Conservation (phyloP, 2,113 vertebrate genomes). For the Fukomys damarensis region DNA sequence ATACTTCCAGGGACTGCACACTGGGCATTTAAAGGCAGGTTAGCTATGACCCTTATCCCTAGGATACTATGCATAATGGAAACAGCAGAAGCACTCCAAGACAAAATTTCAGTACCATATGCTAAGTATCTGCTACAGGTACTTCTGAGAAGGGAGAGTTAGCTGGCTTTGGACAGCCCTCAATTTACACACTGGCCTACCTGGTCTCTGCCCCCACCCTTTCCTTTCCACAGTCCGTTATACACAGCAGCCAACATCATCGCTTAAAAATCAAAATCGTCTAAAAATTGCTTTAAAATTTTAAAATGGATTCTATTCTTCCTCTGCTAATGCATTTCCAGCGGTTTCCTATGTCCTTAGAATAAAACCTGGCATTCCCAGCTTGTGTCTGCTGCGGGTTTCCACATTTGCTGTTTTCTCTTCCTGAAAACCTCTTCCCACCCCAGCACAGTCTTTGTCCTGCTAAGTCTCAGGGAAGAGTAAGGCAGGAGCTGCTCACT, state of each 20-base stretch:
- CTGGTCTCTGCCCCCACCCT: not conserved
- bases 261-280: conserved; percentile 5
- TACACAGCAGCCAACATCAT: not conserved
- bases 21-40: not conserved
- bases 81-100: not conserved
- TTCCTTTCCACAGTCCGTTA: not conserved
- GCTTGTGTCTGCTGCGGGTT: not conserved
- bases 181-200: not conserved
- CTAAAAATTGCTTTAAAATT: no score
- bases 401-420: not conserved
- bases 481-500: not conserved
- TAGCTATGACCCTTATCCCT: not conserved
- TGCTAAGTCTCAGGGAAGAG: not conserved
- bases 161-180: not conserved
- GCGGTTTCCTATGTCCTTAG: not conserved
- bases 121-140: not conserved
- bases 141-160: not conserved
- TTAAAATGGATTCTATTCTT: not conserved
- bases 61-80: not conserved
- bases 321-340: not conserved
- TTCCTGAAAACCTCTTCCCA: not conserved
- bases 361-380: not conserved
- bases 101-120: not conserved
- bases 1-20: not conserved
- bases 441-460: not conserved